Conservation (phyloP, 2,888 invertebrate species). For the Vanessa cardui region DNA sequence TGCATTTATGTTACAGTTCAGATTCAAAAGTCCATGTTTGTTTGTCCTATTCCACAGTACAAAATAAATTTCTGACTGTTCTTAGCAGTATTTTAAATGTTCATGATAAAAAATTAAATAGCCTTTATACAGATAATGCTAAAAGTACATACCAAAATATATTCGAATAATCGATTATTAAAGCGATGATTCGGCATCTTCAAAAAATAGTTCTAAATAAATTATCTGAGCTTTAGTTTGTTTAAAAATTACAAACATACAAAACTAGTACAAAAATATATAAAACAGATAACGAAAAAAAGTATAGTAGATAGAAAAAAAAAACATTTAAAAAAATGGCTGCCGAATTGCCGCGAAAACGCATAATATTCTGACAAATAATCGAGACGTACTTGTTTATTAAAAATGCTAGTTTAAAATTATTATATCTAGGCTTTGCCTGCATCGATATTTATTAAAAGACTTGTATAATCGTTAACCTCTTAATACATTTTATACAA, state of each 20-base stretch:
- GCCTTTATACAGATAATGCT: no score
- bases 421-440: constrained; percentile 27
- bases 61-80: background rate
- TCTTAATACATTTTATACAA: constrained; percentile 38
- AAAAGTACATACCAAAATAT: background rate
- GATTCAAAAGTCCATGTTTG: background rate
- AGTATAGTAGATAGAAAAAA: no score
- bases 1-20: constrained; percentile 9
- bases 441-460: constrained; percentile 34
- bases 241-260: constrained; percentile 1
- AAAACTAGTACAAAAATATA: constrained; percentile 8
- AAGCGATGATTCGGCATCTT: constrained; percentile 4
- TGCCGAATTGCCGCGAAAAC: constrained; percentile 1
- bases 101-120: background rate
- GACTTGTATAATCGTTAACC: constrained; percentile 36
- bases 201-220: background rate
- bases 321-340: background rate
- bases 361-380: constrained; percentile 10
- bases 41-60: constrained; percentile 2
- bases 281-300: background rate
- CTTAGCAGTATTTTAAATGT: background rate
- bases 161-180: background rate
- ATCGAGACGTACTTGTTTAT: background rate
- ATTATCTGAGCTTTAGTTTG: background rate
- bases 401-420: constrained; percentile 14